A percentile compares a stretch with the other conserved stretches of the same genome.
These are phyloP conservation scores for Melinaea menophilus DNA, from an alignment of 2,888 invertebrate species.

Conservation along the genomic window DNA sequence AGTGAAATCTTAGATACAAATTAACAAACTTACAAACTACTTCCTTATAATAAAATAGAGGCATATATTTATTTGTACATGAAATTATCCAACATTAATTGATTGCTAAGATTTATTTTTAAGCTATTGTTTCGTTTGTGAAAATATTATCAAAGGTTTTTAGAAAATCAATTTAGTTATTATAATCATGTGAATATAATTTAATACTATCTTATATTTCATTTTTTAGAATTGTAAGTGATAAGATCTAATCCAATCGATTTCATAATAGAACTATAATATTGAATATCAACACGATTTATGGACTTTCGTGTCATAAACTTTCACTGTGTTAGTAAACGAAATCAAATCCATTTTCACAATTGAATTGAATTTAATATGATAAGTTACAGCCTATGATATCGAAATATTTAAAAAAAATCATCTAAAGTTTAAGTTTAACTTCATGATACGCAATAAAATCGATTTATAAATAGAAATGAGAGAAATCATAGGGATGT, in stretches of 20 bases:
- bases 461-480: slow-evolving; percentile 46
- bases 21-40: too few species aligned
- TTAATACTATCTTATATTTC: too few species aligned
- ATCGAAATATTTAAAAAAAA: slow-evolving; percentile 36
- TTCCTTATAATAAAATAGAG: slow-evolving; percentile 9
- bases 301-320: slow-evolving; percentile 12
- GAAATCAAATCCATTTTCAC: slow-evolving; percentile 39
- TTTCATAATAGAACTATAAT: neutral
- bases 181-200: too few species aligned
- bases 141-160: slow-evolving; percentile 9
- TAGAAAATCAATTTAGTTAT: too few species aligned
- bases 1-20: too few species aligned
- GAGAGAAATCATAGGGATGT: slow-evolving; percentile 52
- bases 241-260: too few species aligned
- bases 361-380: slow-evolving; percentile 40
- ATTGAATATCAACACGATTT: slow-evolving; percentile 7
- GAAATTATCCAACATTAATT: slow-evolving; percentile 11
- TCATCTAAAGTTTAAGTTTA: slow-evolving; percentile 40
- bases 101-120: slow-evolving; percentile 12
- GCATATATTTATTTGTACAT: slow-evolving; percentile 25
- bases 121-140: slow-evolving; percentile 9
- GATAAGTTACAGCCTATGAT: slow-evolving; percentile 35
- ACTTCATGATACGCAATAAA: slow-evolving; percentile 41
- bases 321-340: slow-evolving; percentile 35
- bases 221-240: too few species aligned